These are phyloP conservation scores for Tetropium fuscum DNA, from an alignment of 2,888 invertebrate species.

Conservation along the genomic window DNA sequence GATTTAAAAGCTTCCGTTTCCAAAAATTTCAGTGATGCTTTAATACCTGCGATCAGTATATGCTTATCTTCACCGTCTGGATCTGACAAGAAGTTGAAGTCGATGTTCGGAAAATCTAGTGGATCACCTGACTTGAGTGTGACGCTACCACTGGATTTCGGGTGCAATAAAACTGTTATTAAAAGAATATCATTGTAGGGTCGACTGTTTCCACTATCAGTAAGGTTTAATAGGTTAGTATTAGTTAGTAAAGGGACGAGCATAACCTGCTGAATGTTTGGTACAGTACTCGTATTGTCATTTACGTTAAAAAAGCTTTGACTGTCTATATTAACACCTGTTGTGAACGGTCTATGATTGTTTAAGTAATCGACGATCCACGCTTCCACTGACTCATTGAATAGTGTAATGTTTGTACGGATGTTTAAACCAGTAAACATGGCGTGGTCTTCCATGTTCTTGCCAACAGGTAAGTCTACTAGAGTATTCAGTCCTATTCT, in stretches of 20 bases:
- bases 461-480: conserved; percentile 73
- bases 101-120: neutral
- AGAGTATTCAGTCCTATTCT: conserved; percentile 70
- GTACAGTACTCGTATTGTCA: no score
- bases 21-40: no score
- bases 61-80: no score
- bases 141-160: neutral
- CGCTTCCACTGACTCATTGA: neutral
- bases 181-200: neutral
- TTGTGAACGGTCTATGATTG: neutral
- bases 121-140: neutral
- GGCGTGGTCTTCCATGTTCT: conserved; percentile 76
- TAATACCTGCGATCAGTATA: no score
- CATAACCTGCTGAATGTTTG: no score
- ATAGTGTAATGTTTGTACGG: neutral
- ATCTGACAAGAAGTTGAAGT: neutral
- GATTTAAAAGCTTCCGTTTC: no score
- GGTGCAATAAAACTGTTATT: neutral
- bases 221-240: neutral
- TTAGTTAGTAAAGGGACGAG: neutral
- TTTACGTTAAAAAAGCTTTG: no score
- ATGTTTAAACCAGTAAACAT: conserved; percentile 63
- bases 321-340: no score
- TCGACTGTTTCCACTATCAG: no score
- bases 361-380: neutral